These are phyloP conservation scores for Parotocinclus haroldoi DNA, from an alignment of 2,797 vertebrate species.

Conservation along the genomic window DNA sequence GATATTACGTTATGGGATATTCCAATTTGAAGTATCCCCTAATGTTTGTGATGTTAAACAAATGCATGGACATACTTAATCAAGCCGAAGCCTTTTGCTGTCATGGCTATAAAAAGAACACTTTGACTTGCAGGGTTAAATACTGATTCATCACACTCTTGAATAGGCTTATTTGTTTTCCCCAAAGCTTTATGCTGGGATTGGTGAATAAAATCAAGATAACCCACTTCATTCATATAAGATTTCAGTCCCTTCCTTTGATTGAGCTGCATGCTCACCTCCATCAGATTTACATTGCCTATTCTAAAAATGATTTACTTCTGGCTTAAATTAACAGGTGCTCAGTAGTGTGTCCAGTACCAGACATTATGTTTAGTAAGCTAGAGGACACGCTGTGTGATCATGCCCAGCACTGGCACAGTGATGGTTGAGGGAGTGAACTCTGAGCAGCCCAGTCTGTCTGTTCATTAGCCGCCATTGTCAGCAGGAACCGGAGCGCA, in stretches of 20 bases:
- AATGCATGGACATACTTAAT: conserved; percentile 12
- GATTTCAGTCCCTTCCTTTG: conserved; percentile 27
- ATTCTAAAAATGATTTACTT: neutral
- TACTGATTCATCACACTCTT: conserved; percentile 36
- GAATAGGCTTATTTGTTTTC: neutral
- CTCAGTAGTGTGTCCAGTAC: conserved; percentile 16
- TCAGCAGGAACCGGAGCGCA: conserved; percentile 76
- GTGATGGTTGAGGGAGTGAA: conserved; percentile 57
- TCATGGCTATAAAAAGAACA: conserved; percentile 24
- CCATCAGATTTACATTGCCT: neutral
- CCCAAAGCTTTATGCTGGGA: conserved; percentile 16
- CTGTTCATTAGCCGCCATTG: conserved; percentile 48
- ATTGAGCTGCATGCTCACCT: conserved; percentile 39
- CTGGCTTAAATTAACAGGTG: conserved; percentile 15
- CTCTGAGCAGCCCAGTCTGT: conserved; percentile 47
- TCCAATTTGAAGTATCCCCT: too few relatives aligned
- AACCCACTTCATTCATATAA: conserved; percentile 23
- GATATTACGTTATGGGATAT: too few relatives aligned
- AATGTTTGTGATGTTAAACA: too few relatives aligned
- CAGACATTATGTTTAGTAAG: conserved; percentile 47
- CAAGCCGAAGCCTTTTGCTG: conserved; percentile 30
- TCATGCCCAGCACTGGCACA: conserved; percentile 44
- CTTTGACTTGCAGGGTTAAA: conserved; percentile 37
- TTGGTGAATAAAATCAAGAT: conserved; percentile 3
- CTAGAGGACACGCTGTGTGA: conserved; percentile 41